Conservation (phyloP, 2,113 vertebrate genomes). For the Dasyornis broadbenti region DNA sequence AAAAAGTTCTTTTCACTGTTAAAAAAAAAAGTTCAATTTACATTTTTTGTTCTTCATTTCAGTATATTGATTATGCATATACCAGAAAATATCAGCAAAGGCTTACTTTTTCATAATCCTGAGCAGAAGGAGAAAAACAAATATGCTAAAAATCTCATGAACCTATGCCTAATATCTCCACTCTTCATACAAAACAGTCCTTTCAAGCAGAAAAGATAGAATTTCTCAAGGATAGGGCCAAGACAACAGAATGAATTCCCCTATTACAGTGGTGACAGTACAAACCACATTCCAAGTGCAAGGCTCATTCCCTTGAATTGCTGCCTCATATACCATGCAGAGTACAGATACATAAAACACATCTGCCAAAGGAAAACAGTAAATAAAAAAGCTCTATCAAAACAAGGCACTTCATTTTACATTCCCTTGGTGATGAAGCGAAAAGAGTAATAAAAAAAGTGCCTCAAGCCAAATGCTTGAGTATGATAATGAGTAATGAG, state of each 20-base stretch:
- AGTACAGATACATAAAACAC: not conserved
- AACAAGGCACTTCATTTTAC: not conserved
- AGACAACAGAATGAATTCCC: not conserved
- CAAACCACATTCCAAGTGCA: not conserved
- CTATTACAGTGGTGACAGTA: not conserved
- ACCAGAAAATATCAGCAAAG: not conserved
- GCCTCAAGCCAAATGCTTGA: not conserved
- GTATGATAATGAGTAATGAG: not conserved
- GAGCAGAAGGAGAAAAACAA: not conserved
- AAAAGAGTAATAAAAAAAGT: not conserved
- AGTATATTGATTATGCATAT: not conserved
- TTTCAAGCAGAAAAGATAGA: not conserved
- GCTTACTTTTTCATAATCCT: not conserved
- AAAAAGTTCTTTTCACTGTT: not conserved
- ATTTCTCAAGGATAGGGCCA: not conserved
- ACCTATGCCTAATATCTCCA: not conserved
- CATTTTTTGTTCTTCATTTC: not conserved
- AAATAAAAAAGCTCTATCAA: not conserved
- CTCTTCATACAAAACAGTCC: not conserved
- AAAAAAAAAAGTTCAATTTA: not conserved
- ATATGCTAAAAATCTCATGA: not conserved
- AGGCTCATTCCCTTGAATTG: not conserved
- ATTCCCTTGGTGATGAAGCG: not conserved
- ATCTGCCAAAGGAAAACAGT: not conserved
- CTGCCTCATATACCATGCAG: not conserved